These are phyloP conservation scores for Spermophilus dauricus DNA, from an alignment of 2,113 vertebrate species.

Conservation along the genomic window DNA sequence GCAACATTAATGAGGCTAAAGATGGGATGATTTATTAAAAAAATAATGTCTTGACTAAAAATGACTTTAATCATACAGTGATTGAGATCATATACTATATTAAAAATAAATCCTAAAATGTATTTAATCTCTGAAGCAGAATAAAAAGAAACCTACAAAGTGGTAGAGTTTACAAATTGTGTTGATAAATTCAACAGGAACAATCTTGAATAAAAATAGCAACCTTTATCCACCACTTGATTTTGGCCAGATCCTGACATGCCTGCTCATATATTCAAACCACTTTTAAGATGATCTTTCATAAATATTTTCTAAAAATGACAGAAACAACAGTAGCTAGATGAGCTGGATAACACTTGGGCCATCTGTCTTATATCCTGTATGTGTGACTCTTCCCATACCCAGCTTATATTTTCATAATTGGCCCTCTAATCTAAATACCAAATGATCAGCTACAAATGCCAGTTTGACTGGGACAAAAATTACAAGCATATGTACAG, in stretches of 20 bases:
- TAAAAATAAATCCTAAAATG: not conserved
- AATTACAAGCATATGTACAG: constrained; percentile 79
- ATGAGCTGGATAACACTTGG: constrained; percentile 45
- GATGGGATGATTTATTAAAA: not conserved
- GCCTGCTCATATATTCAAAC: constrained; percentile 22
- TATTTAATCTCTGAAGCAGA: not conserved
- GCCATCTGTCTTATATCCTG: constrained; percentile 73
- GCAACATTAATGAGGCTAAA: not conserved
- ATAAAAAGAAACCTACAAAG: not conserved
- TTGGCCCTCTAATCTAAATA: constrained; percentile 77
- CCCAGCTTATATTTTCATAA: constrained; percentile 73
- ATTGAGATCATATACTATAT: not conserved
- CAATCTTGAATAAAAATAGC: not conserved
- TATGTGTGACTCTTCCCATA: constrained; percentile 54
- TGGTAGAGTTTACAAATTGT: not conserved
- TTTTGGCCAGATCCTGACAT: not conserved
- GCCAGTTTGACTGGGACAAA: constrained; percentile 74
- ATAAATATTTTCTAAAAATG: constrained; percentile 43
- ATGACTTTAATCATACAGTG: not conserved
- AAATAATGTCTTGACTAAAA: not conserved
- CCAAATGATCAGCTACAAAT: constrained; percentile 75
- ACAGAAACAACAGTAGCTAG: constrained; percentile 20
- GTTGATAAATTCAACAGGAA: not conserved
- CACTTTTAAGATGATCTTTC: not conserved
- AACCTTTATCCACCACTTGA: not conserved